A percentile compares a stretch with the other conserved stretches of the same genome.
phyloP scores from a whole-genome alignment of 2,113 vertebrate genomes.

The Chionis minor region DNA sequence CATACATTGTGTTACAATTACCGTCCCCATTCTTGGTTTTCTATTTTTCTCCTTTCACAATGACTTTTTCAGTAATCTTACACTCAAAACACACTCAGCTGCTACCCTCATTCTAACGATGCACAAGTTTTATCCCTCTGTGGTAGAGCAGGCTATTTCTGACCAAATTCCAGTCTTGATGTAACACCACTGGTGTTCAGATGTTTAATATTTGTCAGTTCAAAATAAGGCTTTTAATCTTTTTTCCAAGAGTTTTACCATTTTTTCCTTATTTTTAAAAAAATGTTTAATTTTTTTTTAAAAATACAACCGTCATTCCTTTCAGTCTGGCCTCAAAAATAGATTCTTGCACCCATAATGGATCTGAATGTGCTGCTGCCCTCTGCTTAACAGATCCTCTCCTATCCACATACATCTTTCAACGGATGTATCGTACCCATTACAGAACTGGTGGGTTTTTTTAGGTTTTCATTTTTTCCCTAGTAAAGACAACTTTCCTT shows the following conservation, averaged over 20 bases:
- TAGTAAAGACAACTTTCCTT: background rate
- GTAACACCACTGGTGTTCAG: background rate
- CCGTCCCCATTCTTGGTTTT: background rate
- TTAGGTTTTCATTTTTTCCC: background rate
- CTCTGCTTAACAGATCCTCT: background rate
- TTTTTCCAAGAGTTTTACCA: background rate
- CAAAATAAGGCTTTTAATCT: background rate
- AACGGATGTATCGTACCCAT: background rate
- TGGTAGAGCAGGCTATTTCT: background rate
- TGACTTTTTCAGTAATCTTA: background rate
- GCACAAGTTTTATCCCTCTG: background rate
- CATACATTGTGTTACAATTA: background rate
- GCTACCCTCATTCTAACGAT: background rate
- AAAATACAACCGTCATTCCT: background rate
- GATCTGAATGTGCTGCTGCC: background rate
- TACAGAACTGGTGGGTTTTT: background rate
- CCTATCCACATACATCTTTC: background rate
- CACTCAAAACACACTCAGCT: background rate
- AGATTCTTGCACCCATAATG: background rate
- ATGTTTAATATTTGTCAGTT: background rate
- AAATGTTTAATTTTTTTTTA: background rate
- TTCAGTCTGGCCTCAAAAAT: background rate
- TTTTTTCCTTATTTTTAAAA: background rate
- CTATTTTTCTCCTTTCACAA: background rate
- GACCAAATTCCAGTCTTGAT: background rate